Evolutionary conservation across 2,888 invertebrate species (phyloP), one percentile per base, ranked within the genome.

Genomic region (Erebia palarica): DNA sequence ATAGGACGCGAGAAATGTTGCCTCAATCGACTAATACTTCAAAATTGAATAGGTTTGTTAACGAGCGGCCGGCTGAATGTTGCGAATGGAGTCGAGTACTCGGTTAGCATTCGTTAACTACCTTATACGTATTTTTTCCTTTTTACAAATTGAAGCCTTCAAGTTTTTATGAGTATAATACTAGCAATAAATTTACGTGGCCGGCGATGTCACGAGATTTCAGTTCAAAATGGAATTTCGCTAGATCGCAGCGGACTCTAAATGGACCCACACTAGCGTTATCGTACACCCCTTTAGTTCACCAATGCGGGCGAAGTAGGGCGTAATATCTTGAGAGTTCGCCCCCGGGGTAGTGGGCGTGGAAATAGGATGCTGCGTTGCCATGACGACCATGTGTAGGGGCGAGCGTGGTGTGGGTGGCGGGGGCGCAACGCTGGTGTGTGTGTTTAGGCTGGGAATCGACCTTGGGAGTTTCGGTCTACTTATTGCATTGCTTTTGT

Each of bases 291-390:
- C 92, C 89, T 92, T 91, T 90, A 84, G 86, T 88, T 89, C 91
- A 84, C 92, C 91, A 91, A 91, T 91, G 87, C 91, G 90, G 86
- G 85, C 89, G 90, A 89, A 89, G 90, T 90, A 91, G 91, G 91
- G 92, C 91, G 92, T 91, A 90, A 90, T 91, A 91, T 90, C 92
- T 92, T 89, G 90, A 91, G 90, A 92, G 90, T 90, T 88, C 89
- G 89, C 88, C 91, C 91, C 91, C 88, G 86, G 92, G 91, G 91
- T 93, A 90, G 94, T 88, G 91, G 93, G 93, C 89, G 93, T 92
- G 92, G 93, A 91, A 93, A 91, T 90, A 91, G 94, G 94, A 92
- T 93, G 93, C 94, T 94, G 94, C 93, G 94, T 94, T 89, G 92
- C 93, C 88, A 94, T 94, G 94, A 92, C 92, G 86, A 95, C 95